Evolutionary conservation across 1,140 invertebrate species (phyloP).

Genomic region (Polyergus mexicanus): DNA sequence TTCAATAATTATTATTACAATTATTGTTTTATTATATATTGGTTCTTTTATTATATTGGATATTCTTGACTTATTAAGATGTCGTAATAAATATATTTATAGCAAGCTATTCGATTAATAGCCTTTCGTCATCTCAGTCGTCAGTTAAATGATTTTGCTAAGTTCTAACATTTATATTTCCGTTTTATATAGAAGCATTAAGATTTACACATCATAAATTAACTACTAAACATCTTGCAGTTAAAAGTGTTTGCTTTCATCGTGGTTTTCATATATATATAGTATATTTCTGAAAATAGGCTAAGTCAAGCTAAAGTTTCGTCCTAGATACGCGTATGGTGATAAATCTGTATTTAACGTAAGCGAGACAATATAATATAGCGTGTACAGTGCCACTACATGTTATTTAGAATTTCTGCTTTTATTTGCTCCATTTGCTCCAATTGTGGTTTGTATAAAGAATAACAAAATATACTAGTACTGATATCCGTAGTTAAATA

Average conservation of each 20-base stretch:
- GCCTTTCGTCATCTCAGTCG: not conserved
- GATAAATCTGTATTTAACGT: slow-evolving; percentile 42
- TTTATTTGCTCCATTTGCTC: not conserved
- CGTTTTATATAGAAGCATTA: not conserved
- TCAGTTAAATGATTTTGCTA: not conserved
- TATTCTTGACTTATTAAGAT: not conserved
- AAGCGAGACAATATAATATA: slow-evolving; percentile 40
- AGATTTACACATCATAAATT: slow-evolving; percentile 39
- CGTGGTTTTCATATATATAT: slow-evolving; percentile 40
- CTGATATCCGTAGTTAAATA: slow-evolving; percentile 12
- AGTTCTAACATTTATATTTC: slow-evolving; percentile 19
- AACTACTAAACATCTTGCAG: slow-evolving; percentile 21
- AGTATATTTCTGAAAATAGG: slow-evolving; percentile 5
- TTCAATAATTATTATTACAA: too few relatives aligned
- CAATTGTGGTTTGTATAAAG: not conserved
- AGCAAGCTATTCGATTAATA: not conserved
- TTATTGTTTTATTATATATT: not conserved
- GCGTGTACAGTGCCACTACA: not conserved
- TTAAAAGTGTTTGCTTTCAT: slow-evolving; percentile 49
- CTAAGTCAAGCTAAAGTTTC: slow-evolving; percentile 34
- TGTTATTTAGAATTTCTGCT: slow-evolving; percentile 26
- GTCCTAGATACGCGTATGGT: slow-evolving; percentile 12
- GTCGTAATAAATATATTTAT: not conserved
- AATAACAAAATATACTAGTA: slow-evolving; percentile 32
- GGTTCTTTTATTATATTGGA: too few relatives aligned